Conservation (phyloP, 2,113 vertebrate genomes). For the Forbesichthys papilliferus region DNA sequence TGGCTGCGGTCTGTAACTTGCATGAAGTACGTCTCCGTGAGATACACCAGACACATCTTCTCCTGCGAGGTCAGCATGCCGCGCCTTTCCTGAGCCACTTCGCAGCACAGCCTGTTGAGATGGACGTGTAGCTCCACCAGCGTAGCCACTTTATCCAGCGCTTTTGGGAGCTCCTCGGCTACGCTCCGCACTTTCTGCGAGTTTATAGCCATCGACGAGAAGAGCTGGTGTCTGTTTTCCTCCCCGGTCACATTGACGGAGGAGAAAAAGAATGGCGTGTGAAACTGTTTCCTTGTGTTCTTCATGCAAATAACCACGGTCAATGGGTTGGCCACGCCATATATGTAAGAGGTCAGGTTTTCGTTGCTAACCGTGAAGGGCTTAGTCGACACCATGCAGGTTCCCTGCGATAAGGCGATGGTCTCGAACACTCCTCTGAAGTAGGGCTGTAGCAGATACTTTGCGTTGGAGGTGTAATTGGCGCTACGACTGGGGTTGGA, state of each 20-base stretch:
- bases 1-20: too few species aligned
- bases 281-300: neutral
- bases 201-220: neutral
- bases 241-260: neutral
- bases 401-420: neutral
- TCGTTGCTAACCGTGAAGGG: neutral
- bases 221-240: neutral
- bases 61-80: too few species aligned
- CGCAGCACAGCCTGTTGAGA: too few species aligned
- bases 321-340: neutral
- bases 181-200: neutral
- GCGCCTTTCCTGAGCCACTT: too few species aligned
- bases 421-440: constrained; percentile 1
- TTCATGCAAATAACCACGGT: neutral
- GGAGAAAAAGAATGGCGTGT: constrained; percentile 1
- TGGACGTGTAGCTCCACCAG: too few species aligned
- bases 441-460: neutral
- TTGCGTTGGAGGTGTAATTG: too few species aligned
- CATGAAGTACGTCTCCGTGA: too few species aligned
- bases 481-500: neutral
- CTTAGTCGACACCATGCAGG: neutral
- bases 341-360: neutral
- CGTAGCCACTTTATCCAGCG: too few species aligned
- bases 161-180: too few species aligned
- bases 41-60: too few species aligned